Conservation (phyloP, 2,797 vertebrate genomes). For the Phoxinus dragarum region DNA sequence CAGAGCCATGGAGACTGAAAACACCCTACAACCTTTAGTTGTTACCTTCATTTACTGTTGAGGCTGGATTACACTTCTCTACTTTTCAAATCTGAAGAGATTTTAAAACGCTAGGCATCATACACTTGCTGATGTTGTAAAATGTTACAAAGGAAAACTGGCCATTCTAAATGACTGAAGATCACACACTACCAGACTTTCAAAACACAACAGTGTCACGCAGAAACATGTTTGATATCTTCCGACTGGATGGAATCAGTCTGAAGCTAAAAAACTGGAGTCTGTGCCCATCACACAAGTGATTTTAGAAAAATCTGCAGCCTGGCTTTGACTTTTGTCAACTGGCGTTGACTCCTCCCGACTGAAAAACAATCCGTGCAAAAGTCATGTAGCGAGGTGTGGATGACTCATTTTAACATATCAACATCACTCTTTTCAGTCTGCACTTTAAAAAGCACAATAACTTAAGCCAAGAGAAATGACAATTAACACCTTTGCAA, state of each 20-base stretch:
- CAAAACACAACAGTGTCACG: not conserved
- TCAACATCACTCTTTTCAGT: constrained; percentile 8
- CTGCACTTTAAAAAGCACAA: constrained; percentile 11
- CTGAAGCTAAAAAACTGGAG: not conserved
- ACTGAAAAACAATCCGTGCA: not conserved
- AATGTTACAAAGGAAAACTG: constrained; percentile 9
- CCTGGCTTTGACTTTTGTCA: not conserved
- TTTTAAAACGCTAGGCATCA: not conserved
- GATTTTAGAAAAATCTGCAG: not conserved
- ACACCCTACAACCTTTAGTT: not conserved
- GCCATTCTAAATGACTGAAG: not conserved
- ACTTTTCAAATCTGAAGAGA: constrained; percentile 5
- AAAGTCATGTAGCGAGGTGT: not conserved
- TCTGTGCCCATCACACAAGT: not conserved
- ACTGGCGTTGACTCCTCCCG: not conserved
- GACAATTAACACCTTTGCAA: constrained; percentile 19
- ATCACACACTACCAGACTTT: not conserved
- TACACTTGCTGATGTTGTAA: not conserved
- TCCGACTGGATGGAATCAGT: not conserved
- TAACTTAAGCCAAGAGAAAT: not conserved
- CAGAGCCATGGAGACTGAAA: not conserved
- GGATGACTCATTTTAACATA: not conserved
- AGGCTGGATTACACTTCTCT: not conserved
- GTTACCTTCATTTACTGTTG: not conserved
- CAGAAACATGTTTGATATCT: constrained; percentile 1